Percentiles rank a stretch among this genome's conserved stretches.
Conservation (phyloP, 2,113 vertebrate species). For the Nycticryphes semicollaris region DNA sequence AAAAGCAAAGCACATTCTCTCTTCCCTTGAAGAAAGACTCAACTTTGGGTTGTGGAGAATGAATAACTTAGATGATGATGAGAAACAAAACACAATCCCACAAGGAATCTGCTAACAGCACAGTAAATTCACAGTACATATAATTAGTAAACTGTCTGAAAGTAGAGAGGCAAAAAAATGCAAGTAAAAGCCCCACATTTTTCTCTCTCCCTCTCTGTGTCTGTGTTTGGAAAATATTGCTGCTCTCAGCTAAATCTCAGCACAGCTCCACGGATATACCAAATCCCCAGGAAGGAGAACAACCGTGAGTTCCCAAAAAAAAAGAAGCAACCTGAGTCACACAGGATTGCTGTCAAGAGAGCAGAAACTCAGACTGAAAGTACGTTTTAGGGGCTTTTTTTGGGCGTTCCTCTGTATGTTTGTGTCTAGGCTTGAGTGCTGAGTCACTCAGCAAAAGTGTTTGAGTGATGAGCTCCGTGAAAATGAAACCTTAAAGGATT, state of each 20-base stretch:
- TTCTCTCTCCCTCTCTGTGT: background rate
- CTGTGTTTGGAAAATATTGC: conserved; percentile 24
- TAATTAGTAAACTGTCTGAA: conserved; percentile 54
- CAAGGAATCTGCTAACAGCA: background rate
- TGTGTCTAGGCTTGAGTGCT: background rate
- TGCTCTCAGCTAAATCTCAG: conserved; percentile 23
- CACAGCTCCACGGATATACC: background rate
- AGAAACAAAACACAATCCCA: background rate
- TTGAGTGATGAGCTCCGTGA: background rate
- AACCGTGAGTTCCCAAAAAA: background rate
- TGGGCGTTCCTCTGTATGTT: background rate
- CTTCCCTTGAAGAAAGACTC: conserved; percentile 29
- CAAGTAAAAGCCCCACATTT: background rate
- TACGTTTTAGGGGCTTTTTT: background rate
- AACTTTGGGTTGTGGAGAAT: background rate
- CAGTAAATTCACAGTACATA: conserved; percentile 2
- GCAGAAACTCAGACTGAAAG: background rate
- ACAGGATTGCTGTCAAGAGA: background rate
- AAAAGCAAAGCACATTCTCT: background rate
- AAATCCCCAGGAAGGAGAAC: background rate
- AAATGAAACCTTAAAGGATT: background rate
- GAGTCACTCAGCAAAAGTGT: background rate
- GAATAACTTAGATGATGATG: background rate
- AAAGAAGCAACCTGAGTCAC: background rate
- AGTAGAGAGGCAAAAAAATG: conserved; percentile 19